Conservation (phyloP, 2,113 vertebrate species). For the Formicarius rufipectus region DNA sequence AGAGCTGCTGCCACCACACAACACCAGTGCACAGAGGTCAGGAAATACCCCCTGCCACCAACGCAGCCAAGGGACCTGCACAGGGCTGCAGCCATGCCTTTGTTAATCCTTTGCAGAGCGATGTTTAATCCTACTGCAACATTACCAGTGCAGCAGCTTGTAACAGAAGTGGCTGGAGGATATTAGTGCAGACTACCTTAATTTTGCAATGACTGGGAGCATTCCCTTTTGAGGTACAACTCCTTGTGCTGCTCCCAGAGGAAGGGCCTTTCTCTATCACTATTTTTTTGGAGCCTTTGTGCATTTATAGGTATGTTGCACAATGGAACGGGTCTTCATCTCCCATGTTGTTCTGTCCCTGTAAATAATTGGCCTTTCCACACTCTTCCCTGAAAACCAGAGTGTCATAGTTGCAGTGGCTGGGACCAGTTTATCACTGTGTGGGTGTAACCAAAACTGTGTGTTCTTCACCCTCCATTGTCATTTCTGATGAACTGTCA, state of each 20-base stretch:
- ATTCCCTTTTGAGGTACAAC: rapidly evolving
- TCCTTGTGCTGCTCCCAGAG: not conserved
- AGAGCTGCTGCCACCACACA: rapidly evolving
- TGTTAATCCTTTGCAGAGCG: not conserved
- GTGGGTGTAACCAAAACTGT: too few species aligned
- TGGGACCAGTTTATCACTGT: too few species aligned
- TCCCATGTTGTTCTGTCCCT: not conserved
- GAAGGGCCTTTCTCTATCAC: not conserved
- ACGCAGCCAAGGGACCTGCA: not conserved
- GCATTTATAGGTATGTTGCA: not conserved
- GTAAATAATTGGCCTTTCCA: not conserved
- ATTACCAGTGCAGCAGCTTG: not conserved
- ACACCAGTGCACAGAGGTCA: rapidly evolving
- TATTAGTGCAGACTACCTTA: not conserved
- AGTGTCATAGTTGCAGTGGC: not conserved
- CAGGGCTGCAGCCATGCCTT: not conserved
- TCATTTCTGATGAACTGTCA: too few species aligned
- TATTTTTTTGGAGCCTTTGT: not conserved
- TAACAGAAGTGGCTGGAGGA: not conserved
- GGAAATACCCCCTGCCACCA: too few species aligned
- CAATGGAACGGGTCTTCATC: not conserved
- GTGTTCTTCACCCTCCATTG: too few species aligned
- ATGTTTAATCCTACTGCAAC: not conserved
- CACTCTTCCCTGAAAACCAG: not conserved
- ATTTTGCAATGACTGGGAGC: not conserved